Conservation (phyloP, 1,140 invertebrate genomes). For the Phymorhynchus buccinoides region DNA sequence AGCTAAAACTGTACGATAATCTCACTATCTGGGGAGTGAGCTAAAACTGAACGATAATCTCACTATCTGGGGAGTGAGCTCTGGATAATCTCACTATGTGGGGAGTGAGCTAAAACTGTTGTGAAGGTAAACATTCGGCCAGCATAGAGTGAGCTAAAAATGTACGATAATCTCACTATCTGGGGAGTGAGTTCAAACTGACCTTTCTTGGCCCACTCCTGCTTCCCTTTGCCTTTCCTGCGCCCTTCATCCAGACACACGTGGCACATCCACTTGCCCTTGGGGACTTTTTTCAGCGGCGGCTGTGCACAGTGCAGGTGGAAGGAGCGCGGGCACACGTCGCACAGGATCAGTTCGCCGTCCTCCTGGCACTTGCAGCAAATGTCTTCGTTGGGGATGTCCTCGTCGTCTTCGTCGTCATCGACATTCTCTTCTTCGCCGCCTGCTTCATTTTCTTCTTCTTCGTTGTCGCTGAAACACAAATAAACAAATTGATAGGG, state of each 20-base stretch:
- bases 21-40: no score
- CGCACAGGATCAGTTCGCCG: conserved; percentile 87
- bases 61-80: no score
- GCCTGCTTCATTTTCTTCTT: conserved; percentile 58
- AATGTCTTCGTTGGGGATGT: conserved; percentile 61
- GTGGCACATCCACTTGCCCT: conserved; percentile 74
- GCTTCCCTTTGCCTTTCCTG: conserved; percentile 41
- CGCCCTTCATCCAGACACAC: conserved; percentile 62
- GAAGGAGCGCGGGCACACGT: conserved; percentile 93
- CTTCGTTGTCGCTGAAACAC: conserved; percentile 48
- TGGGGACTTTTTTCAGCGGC: conserved; percentile 91
- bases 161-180: no score
- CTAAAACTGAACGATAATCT: no score
- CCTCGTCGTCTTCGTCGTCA: conserved; percentile 54
- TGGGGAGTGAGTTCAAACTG: no score
- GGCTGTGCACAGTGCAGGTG: conserved; percentile 94
- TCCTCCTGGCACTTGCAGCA: conserved; percentile 69
- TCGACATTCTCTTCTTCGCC: conserved; percentile 49
- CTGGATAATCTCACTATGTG: no score
- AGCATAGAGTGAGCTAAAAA: no score
- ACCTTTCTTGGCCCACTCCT: conserved; percentile 17
- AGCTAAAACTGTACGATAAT: no score
- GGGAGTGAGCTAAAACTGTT: no score
- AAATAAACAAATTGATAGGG: no score
- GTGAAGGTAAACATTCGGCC: no score